phyloP scores from a whole-genome alignment of 2,113 vertebrate species.

The Perca fluviatilis region DNA sequence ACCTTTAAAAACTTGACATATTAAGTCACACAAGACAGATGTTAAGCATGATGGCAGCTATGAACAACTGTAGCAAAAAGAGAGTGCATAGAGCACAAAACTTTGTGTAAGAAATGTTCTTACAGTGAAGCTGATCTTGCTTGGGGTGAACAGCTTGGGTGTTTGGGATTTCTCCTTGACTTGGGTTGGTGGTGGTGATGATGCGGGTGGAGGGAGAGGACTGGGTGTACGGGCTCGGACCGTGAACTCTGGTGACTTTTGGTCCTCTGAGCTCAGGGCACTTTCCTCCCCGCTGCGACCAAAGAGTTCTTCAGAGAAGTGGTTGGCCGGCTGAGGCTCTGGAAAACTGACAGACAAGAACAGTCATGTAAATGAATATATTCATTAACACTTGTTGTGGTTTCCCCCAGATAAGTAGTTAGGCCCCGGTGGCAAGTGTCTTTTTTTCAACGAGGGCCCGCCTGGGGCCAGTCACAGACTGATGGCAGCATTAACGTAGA shows the following conservation, averaged over 20 bases:
- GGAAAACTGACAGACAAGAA: conserved; percentile 55
- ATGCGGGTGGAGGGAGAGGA: conserved; percentile 58
- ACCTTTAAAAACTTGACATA: too few relatives aligned
- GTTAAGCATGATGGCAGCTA: background rate
- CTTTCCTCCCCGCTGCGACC: conserved; percentile 49
- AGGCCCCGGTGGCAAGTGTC: too few relatives aligned
- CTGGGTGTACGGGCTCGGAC: conserved; percentile 42
- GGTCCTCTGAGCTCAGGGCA: conserved; percentile 49
- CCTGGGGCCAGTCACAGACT: too few relatives aligned
- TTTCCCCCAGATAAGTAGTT: too few relatives aligned
- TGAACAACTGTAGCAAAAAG: background rate
- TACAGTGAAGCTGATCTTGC: conserved; percentile 74
- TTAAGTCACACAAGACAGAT: background rate
- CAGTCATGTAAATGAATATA: background rate
- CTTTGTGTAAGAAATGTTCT: conserved; percentile 8
- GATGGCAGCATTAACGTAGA: too few relatives aligned
- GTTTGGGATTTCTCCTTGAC: conserved; percentile 48
- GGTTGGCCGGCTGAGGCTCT: conserved; percentile 51
- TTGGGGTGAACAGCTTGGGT: conserved; percentile 76
- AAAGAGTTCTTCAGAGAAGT: conserved; percentile 51
- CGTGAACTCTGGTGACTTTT: conserved; percentile 49
- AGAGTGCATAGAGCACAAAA: background rate
- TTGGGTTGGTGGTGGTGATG: conserved; percentile 31
- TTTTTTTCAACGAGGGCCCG: too few relatives aligned
- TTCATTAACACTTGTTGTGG: background rate